Percentiles rank a stretch among this genome's conserved stretches.
phyloP scores from a whole-genome alignment of 2,113 vertebrate species.

The Ageneiosus marmoratus region DNA sequence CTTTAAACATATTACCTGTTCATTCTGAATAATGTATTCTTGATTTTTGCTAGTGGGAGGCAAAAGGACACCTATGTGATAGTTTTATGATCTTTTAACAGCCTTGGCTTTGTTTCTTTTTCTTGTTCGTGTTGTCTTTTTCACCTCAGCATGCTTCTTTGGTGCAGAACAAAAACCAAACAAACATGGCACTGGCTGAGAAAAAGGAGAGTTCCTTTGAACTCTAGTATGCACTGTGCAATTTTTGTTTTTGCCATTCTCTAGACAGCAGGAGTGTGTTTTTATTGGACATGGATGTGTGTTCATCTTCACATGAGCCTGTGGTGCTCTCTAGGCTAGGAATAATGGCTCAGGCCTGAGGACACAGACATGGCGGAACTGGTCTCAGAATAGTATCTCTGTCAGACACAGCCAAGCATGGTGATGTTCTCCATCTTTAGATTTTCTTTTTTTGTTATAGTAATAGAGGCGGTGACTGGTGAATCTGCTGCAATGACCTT shows the following conservation, averaged over 20 bases:
- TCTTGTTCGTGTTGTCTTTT: neutral
- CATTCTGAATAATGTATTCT: neutral
- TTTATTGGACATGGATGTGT: constrained; percentile 17
- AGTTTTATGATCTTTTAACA: constrained; percentile 22
- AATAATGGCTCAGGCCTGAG: constrained; percentile 41
- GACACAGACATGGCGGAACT: constrained; percentile 40
- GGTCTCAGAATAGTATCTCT: constrained; percentile 31
- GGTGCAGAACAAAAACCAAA: constrained; percentile 38
- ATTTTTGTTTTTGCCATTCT: constrained; percentile 36
- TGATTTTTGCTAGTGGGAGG: neutral
- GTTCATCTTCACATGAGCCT: constrained; percentile 17
- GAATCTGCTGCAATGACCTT: neutral
- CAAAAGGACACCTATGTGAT: neutral
- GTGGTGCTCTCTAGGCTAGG: constrained; percentile 25
- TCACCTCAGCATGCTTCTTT: neutral
- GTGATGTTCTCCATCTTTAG: neutral
- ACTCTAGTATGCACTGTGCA: constrained; percentile 26
- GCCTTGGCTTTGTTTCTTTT: constrained; percentile 21
- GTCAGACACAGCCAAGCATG: constrained; percentile 23
- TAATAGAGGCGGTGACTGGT: neutral
- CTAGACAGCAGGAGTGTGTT: constrained; percentile 35
- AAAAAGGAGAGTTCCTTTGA: constrained; percentile 33
- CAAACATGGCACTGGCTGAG: constrained; percentile 31
- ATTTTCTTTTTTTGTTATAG: neutral
- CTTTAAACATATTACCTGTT: neutral